Evolutionary conservation across 1,140 invertebrate species (phyloP).

Genomic region (Zaprionus africanus): DNA sequence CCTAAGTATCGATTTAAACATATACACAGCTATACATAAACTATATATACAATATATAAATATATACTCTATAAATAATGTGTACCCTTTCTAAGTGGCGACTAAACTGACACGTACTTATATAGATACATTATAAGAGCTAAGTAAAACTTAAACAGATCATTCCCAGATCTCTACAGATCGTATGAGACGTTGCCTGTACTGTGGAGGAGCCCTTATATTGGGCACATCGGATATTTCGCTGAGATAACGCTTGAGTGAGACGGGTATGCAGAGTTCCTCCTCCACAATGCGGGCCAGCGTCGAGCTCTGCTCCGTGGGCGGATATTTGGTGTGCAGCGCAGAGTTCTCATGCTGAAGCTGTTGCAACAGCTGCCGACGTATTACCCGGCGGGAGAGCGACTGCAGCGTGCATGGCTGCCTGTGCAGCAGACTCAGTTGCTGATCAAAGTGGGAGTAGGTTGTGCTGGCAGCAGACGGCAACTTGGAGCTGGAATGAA

Average conservation of each 20-base stretch:
- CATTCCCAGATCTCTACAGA: slow-evolving; percentile 50
- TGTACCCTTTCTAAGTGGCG: not conserved
- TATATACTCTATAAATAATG: slow-evolving; percentile 24
- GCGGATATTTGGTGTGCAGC: slow-evolving; percentile 53
- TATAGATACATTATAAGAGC: slow-evolving; percentile 46
- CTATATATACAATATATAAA: not conserved
- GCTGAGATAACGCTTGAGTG: slow-evolving; percentile 66
- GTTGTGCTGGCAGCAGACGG: too few relatives aligned
- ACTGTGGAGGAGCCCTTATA: slow-evolving; percentile 25
- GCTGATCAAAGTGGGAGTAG: slow-evolving; percentile 37
- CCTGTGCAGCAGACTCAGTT: slow-evolving; percentile 37
- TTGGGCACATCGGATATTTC: slow-evolving; percentile 66
- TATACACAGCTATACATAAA: slow-evolving; percentile 23
- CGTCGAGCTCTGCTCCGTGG: slow-evolving; percentile 62
- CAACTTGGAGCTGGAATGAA: not conserved
- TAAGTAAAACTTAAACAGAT: slow-evolving; percentile 12
- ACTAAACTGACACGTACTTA: slow-evolving; percentile 32
- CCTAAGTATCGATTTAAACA: slow-evolving; percentile 1
- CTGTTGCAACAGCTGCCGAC: slow-evolving; percentile 43
- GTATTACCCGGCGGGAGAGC: slow-evolving; percentile 59
- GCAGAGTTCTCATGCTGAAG: slow-evolving; percentile 37
- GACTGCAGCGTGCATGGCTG: slow-evolving; percentile 64
- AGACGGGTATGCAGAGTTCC: slow-evolving; percentile 56
- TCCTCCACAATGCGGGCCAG: slow-evolving; percentile 63
- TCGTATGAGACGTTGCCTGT: not conserved